These are phyloP conservation scores for Nudaria mundana DNA, from an alignment of 2,888 invertebrate species.

Conservation along the genomic window DNA sequence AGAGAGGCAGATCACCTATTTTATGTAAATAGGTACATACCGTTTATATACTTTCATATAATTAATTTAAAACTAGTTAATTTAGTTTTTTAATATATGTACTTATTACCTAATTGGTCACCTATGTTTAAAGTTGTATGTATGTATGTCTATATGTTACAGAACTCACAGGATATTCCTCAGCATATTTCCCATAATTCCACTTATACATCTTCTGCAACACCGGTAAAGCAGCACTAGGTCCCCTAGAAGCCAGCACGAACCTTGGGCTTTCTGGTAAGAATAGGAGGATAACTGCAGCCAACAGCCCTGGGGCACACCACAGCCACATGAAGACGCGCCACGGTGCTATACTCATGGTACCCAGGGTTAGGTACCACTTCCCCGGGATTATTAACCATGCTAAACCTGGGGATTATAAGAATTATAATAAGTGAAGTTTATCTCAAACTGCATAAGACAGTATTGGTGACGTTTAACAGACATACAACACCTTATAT, in stretches of 20 bases:
- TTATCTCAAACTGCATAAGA: no score
- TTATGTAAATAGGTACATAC: no score
- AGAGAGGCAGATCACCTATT: no score
- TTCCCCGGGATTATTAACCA: conserved; percentile 85
- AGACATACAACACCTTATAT: no score
- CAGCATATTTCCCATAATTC: conserved; percentile 44
- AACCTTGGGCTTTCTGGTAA: conserved; percentile 91
- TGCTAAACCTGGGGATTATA: conserved; percentile 84
- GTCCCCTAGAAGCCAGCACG: conserved; percentile 82
- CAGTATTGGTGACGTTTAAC: no score
- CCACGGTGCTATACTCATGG: conserved; percentile 85
- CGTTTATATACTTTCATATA: no score
- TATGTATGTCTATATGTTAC: no score
- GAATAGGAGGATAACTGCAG: conserved; percentile 77
- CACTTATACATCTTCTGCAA: conserved; percentile 82
- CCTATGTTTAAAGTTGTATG: no score
- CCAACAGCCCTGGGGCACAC: conserved; percentile 83
- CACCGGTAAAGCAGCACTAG: conserved; percentile 82
- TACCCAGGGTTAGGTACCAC: conserved; percentile 62
- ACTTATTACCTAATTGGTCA: no score
- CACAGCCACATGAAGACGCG: conserved; percentile 85
- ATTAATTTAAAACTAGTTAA: no score
- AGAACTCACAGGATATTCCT: conserved; percentile 71
- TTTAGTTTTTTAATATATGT: no score
- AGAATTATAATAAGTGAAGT: no score